These are phyloP conservation scores for Amphipyra tragopoginis DNA, from an alignment of 2,888 invertebrate genomes.

Conservation along the genomic window DNA sequence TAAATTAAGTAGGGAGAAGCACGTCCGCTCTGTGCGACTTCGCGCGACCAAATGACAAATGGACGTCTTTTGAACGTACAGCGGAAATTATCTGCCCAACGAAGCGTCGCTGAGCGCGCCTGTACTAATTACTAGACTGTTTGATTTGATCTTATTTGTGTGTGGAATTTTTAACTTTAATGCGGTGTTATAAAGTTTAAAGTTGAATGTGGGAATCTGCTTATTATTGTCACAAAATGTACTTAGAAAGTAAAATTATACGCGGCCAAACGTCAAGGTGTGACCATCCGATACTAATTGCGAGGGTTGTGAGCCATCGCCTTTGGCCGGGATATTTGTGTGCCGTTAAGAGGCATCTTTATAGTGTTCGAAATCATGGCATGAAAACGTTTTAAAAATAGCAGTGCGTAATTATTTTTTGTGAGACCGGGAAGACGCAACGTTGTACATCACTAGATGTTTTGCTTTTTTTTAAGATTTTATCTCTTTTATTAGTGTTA, in stretches of 20 bases:
- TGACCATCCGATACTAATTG: constrained; percentile 89
- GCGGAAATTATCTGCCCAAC: constrained; percentile 89
- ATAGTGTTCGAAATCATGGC: constrained; percentile 74
- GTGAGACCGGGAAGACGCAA: constrained; percentile 41
- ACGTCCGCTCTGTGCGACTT: constrained; percentile 84
- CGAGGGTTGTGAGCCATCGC: constrained; percentile 76
- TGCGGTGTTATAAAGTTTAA: constrained; percentile 60
- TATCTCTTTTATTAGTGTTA: constrained; percentile 24
- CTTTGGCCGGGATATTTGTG: constrained; percentile 79
- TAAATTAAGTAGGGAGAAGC: constrained; percentile 86
- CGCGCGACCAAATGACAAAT: constrained; percentile 88
- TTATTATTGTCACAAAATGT: constrained; percentile 87
- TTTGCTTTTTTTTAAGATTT: constrained; percentile 38
- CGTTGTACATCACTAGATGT: constrained; percentile 43
- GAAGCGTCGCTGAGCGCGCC: constrained; percentile 85
- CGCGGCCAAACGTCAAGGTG: constrained; percentile 86
- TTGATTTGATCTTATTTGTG: constrained; percentile 83
- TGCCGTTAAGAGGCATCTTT: constrained; percentile 80
- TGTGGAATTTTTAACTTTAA: constrained; percentile 69
- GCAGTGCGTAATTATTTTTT: constrained; percentile 60
- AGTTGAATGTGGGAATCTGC: constrained; percentile 58
- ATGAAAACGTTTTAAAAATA: constrained; percentile 79
- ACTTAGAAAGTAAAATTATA: constrained; percentile 89
- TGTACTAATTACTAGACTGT: constrained; percentile 88
- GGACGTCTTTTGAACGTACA: constrained; percentile 87